These are phyloP conservation scores for Xanthorhoe designata DNA, from an alignment of 2,888 invertebrate species.

Conservation along the genomic window DNA sequence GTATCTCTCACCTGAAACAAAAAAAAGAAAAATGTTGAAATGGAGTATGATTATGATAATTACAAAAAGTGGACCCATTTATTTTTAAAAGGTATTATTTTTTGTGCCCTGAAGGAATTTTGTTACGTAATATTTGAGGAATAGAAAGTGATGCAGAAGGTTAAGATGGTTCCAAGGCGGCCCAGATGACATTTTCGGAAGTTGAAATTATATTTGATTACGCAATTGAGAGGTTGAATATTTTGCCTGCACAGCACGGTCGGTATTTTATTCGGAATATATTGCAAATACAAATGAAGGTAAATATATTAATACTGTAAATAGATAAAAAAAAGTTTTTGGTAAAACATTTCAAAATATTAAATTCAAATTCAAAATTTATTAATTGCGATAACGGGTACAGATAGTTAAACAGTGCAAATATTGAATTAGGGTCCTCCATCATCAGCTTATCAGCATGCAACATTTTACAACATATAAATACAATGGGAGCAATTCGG, in stretches of 20 bases:
- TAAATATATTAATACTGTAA: neutral
- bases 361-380: too few species aligned
- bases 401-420: too few species aligned
- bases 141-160: slow-evolving; percentile 32
- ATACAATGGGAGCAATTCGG: too few species aligned
- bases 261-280: neutral
- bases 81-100: slow-evolving; percentile 16
- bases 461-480: too few species aligned
- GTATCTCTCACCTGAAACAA: slow-evolving; percentile 78
- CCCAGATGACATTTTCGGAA: slow-evolving; percentile 25
- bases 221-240: slow-evolving; percentile 1
- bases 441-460: too few species aligned
- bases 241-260: neutral
- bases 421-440: too few species aligned
- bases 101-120: slow-evolving; percentile 11
- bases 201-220: slow-evolving; percentile 17
- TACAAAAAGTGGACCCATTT: slow-evolving; percentile 41
- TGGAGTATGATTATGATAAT: slow-evolving; percentile 49
- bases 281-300: neutral
- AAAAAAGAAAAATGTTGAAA: slow-evolving; percentile 48
- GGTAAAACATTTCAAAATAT: too few species aligned
- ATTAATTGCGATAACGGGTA: too few species aligned
- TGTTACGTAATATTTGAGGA: slow-evolving; percentile 30
- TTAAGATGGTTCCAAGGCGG: slow-evolving; percentile 4
- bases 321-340: neutral